Percentiles rank a stretch among this genome's conserved stretches.
Conservation (phyloP, 92 coral and sea anemone species). For the Hydrozoanthus gracilis region DNA sequence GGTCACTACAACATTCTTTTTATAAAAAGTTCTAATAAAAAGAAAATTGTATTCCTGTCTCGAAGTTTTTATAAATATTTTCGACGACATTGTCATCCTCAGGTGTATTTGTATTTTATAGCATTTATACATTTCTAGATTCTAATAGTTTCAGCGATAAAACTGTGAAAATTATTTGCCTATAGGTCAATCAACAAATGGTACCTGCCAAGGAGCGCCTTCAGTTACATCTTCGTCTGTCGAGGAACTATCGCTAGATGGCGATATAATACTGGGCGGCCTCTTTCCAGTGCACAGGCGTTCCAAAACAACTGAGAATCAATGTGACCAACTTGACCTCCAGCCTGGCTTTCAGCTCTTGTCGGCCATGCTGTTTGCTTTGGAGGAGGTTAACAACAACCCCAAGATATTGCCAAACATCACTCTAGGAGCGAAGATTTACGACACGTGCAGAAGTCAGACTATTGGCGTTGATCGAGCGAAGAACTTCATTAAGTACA, state of each 20-base stretch:
- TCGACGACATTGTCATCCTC: too few species aligned
- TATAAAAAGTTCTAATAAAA: too few species aligned
- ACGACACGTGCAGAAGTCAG: slow-evolving; percentile 87
- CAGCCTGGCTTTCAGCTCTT: slow-evolving; percentile 95
- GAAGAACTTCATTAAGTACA: slow-evolving; percentile 49
- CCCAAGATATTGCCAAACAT: slow-evolving; percentile 77
- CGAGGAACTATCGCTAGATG: slow-evolving; percentile 35
- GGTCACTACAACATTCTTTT: too few species aligned
- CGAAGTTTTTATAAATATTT: too few species aligned
- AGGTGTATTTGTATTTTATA: too few species aligned
- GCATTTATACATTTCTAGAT: too few species aligned
- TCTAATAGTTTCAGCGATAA: too few species aligned
- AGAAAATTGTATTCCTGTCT: too few species aligned
- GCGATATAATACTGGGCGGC: slow-evolving; percentile 88
- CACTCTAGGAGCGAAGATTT: slow-evolving; percentile 63
- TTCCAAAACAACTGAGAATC: slow-evolving; percentile 77
- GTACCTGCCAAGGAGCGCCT: neutral
- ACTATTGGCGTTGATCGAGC: slow-evolving; percentile 57
- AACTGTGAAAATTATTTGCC: neutral
- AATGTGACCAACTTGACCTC: slow-evolving; percentile 79
- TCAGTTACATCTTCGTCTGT: neutral
- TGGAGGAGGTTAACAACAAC: slow-evolving; percentile 85
- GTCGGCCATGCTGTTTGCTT: slow-evolving; percentile 89
- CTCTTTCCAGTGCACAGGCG: slow-evolving; percentile 86
- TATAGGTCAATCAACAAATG: neutral